Percentiles rank a stretch among this genome's conserved stretches.
phyloP scores from a whole-genome alignment of 92 coral and sea anemone species.

The Virgularia gustaviana region DNA sequence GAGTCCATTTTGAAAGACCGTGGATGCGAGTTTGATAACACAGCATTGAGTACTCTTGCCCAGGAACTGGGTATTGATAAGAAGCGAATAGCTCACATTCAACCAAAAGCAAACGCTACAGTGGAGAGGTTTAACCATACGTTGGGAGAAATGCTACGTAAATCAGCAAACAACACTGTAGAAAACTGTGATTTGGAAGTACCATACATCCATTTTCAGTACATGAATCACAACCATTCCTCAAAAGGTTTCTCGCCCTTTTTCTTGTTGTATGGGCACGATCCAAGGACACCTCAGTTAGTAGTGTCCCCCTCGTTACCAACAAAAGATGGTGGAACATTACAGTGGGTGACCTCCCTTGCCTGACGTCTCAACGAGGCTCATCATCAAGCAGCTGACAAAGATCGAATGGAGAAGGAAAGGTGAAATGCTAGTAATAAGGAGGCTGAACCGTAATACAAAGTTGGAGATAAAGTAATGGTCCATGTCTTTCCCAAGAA shows the following conservation, averaged over 20 bases:
- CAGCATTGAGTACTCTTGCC: conserved; percentile 36
- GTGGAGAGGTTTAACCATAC: conserved; percentile 53
- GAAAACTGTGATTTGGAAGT: conserved; percentile 48
- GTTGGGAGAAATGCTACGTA: conserved; percentile 34
- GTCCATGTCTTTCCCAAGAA: conserved; percentile 42
- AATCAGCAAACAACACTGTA: conserved; percentile 25
- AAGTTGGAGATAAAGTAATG: conserved; percentile 47
- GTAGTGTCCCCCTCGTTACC: conserved; percentile 37
- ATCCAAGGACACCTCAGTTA: conserved; percentile 38
- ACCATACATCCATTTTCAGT: conserved; percentile 40
- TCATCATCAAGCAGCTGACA: conserved; percentile 22
- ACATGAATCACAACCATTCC: conserved; percentile 49
- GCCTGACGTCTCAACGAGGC: conserved; percentile 40
- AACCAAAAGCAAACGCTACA: conserved; percentile 47
- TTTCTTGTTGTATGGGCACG: conserved; percentile 37
- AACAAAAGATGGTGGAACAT: background rate
- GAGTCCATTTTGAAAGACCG: conserved; percentile 41
- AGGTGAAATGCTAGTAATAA: too few species aligned
- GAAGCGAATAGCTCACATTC: conserved; percentile 41
- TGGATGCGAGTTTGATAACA: conserved; percentile 45
- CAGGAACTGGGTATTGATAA: conserved; percentile 46
- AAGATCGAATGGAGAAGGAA: too few species aligned
- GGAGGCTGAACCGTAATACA: too few species aligned
- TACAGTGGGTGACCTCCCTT: conserved; percentile 43
- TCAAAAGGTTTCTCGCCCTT: conserved; percentile 57